phyloP scores from a whole-genome alignment of 2,113 vertebrate genomes.

The Datnioides undecimradiatus region DNA sequence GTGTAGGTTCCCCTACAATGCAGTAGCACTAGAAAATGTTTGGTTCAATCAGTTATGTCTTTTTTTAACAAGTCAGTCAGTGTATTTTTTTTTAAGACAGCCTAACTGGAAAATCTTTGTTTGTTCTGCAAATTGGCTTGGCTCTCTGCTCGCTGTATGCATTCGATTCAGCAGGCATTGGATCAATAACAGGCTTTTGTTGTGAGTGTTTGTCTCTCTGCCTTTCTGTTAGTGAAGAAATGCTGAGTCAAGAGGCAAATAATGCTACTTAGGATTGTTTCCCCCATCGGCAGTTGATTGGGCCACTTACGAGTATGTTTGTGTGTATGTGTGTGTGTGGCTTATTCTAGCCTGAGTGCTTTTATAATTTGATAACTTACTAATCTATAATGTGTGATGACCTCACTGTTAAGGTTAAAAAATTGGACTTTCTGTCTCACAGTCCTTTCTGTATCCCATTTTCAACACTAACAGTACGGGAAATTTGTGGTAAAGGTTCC shows the following conservation, averaged over 20 bases:
- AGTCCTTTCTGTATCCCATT: background rate
- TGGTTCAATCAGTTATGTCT: background rate
- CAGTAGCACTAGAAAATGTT: slow-evolving; percentile 1
- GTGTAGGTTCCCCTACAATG: background rate
- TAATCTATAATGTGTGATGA: slow-evolving; percentile 16
- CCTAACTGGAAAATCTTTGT: slow-evolving; percentile 63
- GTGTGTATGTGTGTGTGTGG: slow-evolving; percentile 3
- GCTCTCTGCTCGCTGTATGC: slow-evolving; percentile 34
- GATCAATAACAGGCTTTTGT: slow-evolving; percentile 71
- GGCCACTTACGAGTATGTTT: slow-evolving; percentile 18
- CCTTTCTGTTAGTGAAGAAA: slow-evolving; percentile 57
- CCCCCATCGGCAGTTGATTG: slow-evolving; percentile 48
- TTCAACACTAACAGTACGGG: background rate
- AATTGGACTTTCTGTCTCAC: background rate
- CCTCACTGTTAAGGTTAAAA: background rate
- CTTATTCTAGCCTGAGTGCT: slow-evolving; percentile 1
- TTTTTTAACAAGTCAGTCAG: slow-evolving; percentile 2
- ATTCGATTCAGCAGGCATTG: slow-evolving; percentile 49
- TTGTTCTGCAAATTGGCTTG: slow-evolving; percentile 63
- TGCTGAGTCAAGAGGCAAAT: slow-evolving; percentile 68
- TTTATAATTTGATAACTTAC: slow-evolving; percentile 33
- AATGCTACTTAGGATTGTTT: slow-evolving; percentile 50
- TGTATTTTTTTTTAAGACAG: slow-evolving; percentile 53
- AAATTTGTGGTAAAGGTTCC: background rate
- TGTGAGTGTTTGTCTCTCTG: slow-evolving; percentile 52